Percentiles rank a stretch among this genome's conserved stretches.
These are phyloP conservation scores for Callimico goeldii DNA, from an alignment of 2,797 vertebrate genomes.

Conservation along the genomic window DNA sequence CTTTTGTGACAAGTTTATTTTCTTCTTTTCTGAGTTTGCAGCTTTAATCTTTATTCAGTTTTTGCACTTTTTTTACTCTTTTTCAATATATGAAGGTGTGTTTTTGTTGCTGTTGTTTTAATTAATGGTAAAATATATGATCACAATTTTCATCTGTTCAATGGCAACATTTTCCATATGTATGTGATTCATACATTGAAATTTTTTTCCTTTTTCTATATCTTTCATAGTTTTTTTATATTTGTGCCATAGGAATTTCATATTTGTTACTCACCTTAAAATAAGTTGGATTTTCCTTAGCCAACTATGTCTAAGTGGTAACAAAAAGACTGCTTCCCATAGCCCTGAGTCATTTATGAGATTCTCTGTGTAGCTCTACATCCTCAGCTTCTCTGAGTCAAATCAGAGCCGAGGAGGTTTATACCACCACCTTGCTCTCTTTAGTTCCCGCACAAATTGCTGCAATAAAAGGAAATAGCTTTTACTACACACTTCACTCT, in stretches of 20 bases:
- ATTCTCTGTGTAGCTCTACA: not conserved
- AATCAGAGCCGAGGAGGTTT: not conserved
- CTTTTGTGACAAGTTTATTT: not conserved
- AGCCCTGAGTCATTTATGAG: not conserved
- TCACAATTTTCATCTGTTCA: not conserved
- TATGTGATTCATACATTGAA: not conserved
- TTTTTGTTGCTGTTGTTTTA: not conserved
- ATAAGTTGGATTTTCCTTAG: not conserved
- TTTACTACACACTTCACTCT: not conserved
- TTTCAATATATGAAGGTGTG: not conserved
- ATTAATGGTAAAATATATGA: not conserved
- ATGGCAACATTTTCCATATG: not conserved
- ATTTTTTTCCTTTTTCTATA: not conserved
- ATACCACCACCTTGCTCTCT: not conserved
- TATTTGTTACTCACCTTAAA: slow-evolving; percentile 12
- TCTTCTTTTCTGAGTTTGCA: not conserved
- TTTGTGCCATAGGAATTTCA: not conserved
- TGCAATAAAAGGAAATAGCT: not conserved
- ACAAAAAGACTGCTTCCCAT: not conserved
- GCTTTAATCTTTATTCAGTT: not conserved
- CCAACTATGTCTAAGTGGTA: not conserved
- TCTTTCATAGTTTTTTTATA: not conserved
- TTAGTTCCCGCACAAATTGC: not conserved
- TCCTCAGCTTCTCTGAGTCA: not conserved
- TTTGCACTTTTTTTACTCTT: not conserved